Evolutionary conservation across 2,797 vertebrate species (phyloP), one percentile per base, ranked within the genome.

Genomic region (Hippoglossus hippoglossus): DNA sequence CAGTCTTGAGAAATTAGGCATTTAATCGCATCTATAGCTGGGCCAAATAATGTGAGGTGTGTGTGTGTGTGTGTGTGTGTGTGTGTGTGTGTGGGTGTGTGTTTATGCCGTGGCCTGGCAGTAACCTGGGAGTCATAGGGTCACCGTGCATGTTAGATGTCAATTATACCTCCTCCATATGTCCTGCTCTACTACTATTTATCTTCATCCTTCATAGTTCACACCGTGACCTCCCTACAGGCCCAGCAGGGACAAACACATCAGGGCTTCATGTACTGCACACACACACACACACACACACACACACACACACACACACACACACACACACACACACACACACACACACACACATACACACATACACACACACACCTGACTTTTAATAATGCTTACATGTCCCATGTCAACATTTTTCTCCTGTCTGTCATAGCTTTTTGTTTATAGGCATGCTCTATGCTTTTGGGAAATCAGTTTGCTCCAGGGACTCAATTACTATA

Each of bases 181-280:
- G 79, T 90, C 85, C 86, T 57, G 82, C 76, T 60, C 73, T n/a
- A 16, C 77, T 64, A 87, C 90, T 90, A 94, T 95, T 94, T 91
- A 93, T 95, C 95, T 95, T 95, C 93, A 94, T 95, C 83, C 80
- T 63, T 86, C 80, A 74, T 61, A 68, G 82, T 91, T 91, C 88
- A 87, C 90, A 88, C 88, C 53, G 46, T 93, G 93, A 94, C 93
- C 92, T 91, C 89, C 79, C 74, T 65, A 63, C 69, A 82, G 82
- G 82, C 86, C 87, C 87, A 87, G 80, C 80, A 74, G 87, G 85
- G 88, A 85, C 76, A 75, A 74, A 77, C 83, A 64, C 71, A 83
- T 80, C 79, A 81, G 50, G 58, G 64, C 22, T 56, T 49, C 67
- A 68, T 71, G 78, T 63, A 81, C 41, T 73, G 22, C 67, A 53